Evolutionary conservation across 2,888 invertebrate genomes (phyloP), one percentile per base, ranked within the genome.

Genomic region (Galerucella pusilla): DNA sequence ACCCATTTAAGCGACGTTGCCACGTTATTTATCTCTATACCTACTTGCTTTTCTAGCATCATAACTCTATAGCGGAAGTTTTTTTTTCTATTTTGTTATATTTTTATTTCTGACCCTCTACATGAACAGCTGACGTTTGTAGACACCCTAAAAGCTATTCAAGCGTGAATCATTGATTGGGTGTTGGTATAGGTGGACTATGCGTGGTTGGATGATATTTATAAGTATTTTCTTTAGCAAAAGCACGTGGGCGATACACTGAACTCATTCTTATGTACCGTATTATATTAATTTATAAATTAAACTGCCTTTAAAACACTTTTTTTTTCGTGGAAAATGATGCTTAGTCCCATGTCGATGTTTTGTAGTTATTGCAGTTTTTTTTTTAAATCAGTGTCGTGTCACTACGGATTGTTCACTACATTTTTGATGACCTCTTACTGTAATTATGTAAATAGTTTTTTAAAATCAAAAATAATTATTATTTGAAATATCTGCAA

Each of bases 171-270:
- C 78, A 77, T 73, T 75, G 71, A 70, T 74, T 71, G 74, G 74
- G 75, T 74, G 77, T 75, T 75, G 76, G 70, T 75, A 54, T 70
- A 68, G 54, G 66, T 73, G 69, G 67, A 61, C 66, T 52, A 61
- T 70, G 75, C 49, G 69, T 74, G 63, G 71, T 61, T 60, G 68
- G 49, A 70, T 73, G 61, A 14, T 69, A 60, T 59, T 76, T 74
- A 76, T 76, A 68, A 60, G 28, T 72, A 68, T 72, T 75, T 76
- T 75, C 75, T 74, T 77, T 69, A 71, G 71, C 68, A 60, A 75
- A 45, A 73, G 77, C 79, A 79, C 77, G 78, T 80, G 79, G 77
- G 76, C 75, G 75, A 75, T 74, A 77, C 76, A 82, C 81, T 20
- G 60, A 68, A 59, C 46, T 68, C 46, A 25, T 60, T 68, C 28